Percentiles rank a stretch among this genome's conserved stretches.
These are phyloP conservation scores for Crotalus viridis DNA, from an alignment of 2,113 vertebrate genomes.

Conservation along the genomic window DNA sequence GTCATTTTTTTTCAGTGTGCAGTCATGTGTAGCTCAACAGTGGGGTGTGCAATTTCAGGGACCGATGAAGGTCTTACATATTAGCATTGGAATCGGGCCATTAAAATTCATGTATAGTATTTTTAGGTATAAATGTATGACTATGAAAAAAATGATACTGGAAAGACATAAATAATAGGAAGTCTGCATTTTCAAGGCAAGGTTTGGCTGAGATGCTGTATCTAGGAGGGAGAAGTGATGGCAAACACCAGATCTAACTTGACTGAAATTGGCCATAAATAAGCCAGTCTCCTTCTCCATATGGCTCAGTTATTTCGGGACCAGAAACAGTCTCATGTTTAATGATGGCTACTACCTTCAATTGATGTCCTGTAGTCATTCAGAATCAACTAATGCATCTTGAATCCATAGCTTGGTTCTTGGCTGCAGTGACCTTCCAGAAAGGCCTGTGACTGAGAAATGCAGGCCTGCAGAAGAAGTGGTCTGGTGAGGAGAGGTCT, in stretches of 20 bases:
- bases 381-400: neutral
- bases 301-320: neutral
- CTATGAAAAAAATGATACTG: neutral
- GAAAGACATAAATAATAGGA: conserved; percentile 17
- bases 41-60: conserved; percentile 35
- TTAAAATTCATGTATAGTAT: conserved; percentile 31
- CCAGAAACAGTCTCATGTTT: neutral
- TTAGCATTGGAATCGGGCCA: conserved; percentile 28
- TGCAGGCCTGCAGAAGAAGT: too few relatives aligned
- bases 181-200: neutral
- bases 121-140: conserved; percentile 24
- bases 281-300: neutral
- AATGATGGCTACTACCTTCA: neutral
- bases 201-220: neutral
- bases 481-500: too few relatives aligned
- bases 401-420: too few relatives aligned
- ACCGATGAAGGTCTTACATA: conserved; percentile 25
- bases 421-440: too few relatives aligned
- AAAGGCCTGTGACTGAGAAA: too few relatives aligned
- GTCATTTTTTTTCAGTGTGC: neutral
- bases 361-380: neutral
- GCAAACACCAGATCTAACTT: neutral
- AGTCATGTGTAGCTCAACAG: conserved; percentile 13
- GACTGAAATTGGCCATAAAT: neutral
- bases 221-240: neutral